These are phyloP conservation scores for Synanthedon myopaeformis DNA, from an alignment of 2,888 invertebrate species.

Conservation along the genomic window DNA sequence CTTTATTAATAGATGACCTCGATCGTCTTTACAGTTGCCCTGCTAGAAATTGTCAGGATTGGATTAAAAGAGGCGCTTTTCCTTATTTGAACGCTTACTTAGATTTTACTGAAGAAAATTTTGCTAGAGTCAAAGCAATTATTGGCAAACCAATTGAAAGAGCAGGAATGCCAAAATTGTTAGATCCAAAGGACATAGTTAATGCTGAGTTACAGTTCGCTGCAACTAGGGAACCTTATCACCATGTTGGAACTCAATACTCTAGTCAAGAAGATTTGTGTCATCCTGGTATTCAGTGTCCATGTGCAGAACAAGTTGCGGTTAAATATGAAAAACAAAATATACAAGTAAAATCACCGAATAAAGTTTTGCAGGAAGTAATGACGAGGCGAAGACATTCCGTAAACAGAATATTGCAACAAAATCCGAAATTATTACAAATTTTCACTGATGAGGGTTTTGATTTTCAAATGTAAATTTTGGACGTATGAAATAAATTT, in stretches of 20 bases:
- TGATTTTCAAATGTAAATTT: conserved; percentile 26
- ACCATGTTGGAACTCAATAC: conserved; percentile 42
- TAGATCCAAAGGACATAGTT: conserved; percentile 28
- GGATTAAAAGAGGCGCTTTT: conserved; percentile 24
- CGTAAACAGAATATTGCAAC: conserved; percentile 26
- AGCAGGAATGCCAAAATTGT: conserved; percentile 15
- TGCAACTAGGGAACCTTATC: conserved; percentile 31
- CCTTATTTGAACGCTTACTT: conserved; percentile 34
- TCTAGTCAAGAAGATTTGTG: conserved; percentile 42
- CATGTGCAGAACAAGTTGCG: conserved; percentile 21
- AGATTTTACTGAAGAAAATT: conserved; percentile 51
- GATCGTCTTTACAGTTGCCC: conserved; percentile 32
- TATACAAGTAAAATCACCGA: conserved; percentile 7
- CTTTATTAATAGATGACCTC: conserved; percentile 31
- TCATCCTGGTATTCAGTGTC: conserved; percentile 20
- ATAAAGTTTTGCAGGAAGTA: conserved; percentile 18
- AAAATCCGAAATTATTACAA: conserved; percentile 42
- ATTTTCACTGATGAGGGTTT: conserved; percentile 50
- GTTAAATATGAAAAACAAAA: conserved; percentile 6
- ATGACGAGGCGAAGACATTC: conserved; percentile 32
- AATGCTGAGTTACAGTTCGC: conserved; percentile 34
- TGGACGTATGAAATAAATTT: neutral
- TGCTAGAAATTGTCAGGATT: conserved; percentile 25
- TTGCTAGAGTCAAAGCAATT: conserved; percentile 32
- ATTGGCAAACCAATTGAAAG: conserved; percentile 14